Conservation (phyloP, 2,113 vertebrate species). For the Gobio gobio region DNA sequence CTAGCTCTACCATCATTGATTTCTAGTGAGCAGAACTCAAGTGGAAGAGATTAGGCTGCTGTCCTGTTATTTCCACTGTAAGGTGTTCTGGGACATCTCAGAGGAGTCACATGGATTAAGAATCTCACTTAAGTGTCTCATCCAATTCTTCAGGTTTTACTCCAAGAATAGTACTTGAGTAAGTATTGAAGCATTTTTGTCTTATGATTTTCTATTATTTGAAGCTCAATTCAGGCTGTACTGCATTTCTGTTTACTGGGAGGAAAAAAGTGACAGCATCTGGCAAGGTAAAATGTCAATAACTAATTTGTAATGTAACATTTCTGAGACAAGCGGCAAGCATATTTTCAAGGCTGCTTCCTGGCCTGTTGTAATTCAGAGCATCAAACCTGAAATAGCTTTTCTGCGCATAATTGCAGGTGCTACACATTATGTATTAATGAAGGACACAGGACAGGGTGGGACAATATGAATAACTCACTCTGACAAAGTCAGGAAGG, state of each 20-base stretch:
- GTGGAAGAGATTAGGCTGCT: neutral
- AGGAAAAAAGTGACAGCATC: neutral
- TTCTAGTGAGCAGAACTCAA: slow-evolving; percentile 10
- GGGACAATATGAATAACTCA: slow-evolving; percentile 35
- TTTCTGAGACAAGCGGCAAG: neutral
- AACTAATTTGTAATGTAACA: slow-evolving; percentile 8
- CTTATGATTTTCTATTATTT: neutral
- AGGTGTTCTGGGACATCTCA: neutral
- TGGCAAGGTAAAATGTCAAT: slow-evolving; percentile 11
- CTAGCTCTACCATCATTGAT: slow-evolving; percentile 19
- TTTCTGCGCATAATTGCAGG: slow-evolving; percentile 17
- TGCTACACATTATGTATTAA: slow-evolving; percentile 33
- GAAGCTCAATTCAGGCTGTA: neutral
- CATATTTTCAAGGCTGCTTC: slow-evolving; percentile 1
- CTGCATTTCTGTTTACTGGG: neutral
- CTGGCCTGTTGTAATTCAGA: slow-evolving; percentile 9
- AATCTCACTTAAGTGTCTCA: neutral
- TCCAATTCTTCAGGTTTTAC: neutral
- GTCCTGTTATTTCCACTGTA: slow-evolving; percentile 24
- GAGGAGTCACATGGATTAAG: neutral
- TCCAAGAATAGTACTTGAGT: neutral
- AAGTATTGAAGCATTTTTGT: neutral
- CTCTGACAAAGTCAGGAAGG: slow-evolving; percentile 39
- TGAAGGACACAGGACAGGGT: slow-evolving; percentile 39
- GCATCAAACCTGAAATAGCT: slow-evolving; percentile 36